phyloP scores from a whole-genome alignment of 2,797 vertebrate genomes.

The Hippopotamyrus pictus region DNA sequence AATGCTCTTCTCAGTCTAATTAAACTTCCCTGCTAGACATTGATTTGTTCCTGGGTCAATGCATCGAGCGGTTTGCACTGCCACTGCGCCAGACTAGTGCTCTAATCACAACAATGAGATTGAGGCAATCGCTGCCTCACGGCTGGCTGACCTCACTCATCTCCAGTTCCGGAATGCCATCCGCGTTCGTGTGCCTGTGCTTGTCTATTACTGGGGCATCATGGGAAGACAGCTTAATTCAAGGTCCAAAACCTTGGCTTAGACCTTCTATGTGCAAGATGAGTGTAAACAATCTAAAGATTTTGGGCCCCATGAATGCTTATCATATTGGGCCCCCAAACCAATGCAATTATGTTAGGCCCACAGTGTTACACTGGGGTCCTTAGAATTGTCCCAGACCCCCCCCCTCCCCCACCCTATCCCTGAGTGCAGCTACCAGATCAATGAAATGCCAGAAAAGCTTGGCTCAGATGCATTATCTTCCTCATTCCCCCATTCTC shows the following conservation, averaged over 20 bases:
- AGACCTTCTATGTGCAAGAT: not conserved
- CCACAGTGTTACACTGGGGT: not conserved
- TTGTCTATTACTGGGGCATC: not conserved
- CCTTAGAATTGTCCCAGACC: not conserved
- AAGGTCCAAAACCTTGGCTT: not conserved
- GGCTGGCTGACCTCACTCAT: not conserved
- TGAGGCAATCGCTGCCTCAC: not conserved
- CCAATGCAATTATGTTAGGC: not conserved
- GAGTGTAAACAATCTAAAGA: not conserved
- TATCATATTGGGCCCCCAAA: not conserved
- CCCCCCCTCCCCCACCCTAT: not conserved
- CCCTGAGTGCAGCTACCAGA: not conserved
- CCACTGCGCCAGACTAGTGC: not conserved
- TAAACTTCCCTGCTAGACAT: not conserved
- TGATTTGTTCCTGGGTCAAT: slow-evolving; percentile 8
- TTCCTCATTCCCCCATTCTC: not conserved
- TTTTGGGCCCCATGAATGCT: not conserved
- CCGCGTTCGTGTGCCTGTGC: not conserved
- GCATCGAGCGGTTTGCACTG: not conserved
- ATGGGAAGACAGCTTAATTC: not conserved
- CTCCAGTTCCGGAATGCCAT: not conserved
- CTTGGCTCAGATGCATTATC: not conserved
- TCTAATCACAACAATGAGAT: slow-evolving; percentile 1
- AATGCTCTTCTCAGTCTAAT: not conserved
- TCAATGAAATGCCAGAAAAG: not conserved